Conservation (phyloP, 1,140 invertebrate species). For the Frieseomelitta varia region DNA sequence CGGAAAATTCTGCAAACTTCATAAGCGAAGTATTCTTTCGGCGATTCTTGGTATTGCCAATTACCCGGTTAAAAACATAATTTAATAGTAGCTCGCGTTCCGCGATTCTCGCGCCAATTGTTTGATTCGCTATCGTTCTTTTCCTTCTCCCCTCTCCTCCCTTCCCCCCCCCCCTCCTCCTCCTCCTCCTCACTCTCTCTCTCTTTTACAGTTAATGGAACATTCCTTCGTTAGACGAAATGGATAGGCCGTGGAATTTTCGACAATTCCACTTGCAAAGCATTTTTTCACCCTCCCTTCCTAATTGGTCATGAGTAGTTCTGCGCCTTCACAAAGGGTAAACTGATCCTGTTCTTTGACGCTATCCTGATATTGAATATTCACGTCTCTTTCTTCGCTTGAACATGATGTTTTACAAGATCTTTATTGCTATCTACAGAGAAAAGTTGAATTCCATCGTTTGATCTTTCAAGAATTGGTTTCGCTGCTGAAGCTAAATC, state of each 20-base stretch:
- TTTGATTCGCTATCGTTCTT: neutral
- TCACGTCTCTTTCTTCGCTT: neutral
- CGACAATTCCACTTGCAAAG: neutral
- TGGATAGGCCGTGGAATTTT: neutral
- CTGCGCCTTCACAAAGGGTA: too few relatives aligned
- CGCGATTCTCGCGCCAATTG: neutral
- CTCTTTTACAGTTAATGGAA: neutral
- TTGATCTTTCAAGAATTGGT: too few relatives aligned
- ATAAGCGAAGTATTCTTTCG: neutral
- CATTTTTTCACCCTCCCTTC: neutral
- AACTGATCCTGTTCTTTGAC: fast-evolving
- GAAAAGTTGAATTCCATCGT: neutral
- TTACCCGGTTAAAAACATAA: slow-evolving; percentile 13
- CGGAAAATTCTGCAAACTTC: slow-evolving; percentile 22
- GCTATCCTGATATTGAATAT: neutral
- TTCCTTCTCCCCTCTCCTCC: neutral
- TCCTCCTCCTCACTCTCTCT: neutral
- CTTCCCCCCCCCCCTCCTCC: neutral
- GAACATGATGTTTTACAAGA: neutral
- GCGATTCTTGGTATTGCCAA: slow-evolving; percentile 32
- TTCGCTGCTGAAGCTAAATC: too few relatives aligned
- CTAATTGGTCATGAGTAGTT: neutral
- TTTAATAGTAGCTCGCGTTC: slow-evolving; percentile 30
- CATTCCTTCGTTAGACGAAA: neutral
- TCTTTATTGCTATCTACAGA: neutral